Evolutionary conservation across 2,888 invertebrate genomes (phyloP).

Genomic region (Coelinius sp.): DNA sequence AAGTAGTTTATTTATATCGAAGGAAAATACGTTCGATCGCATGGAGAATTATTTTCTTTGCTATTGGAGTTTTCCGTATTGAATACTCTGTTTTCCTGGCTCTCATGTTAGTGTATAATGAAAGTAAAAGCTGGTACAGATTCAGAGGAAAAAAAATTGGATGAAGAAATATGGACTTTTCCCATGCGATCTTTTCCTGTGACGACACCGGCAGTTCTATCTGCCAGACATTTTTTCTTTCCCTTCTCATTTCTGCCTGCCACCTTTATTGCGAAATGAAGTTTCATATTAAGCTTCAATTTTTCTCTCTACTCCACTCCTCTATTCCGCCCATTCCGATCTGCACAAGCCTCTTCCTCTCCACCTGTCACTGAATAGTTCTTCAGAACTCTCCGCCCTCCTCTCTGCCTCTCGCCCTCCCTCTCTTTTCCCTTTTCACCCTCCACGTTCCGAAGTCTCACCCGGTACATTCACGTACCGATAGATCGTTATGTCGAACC

Average conservation of each 20-base stretch:
- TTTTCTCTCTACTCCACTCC: constrained; percentile 50
- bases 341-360: constrained; percentile 38
- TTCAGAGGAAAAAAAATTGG: constrained; percentile 31
- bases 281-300: constrained; percentile 69
- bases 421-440: constrained; percentile 43
- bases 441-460: constrained; percentile 51
- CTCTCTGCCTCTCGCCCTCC: too few relatives aligned
- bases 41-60: too few relatives aligned
- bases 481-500: constrained; percentile 69
- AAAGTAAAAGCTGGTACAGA: constrained; percentile 37
- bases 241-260: constrained; percentile 55
- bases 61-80: too few relatives aligned
- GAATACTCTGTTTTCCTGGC: too few relatives aligned
- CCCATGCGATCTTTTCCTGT: constrained; percentile 42
- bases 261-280: constrained; percentile 69
- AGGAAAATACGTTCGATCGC: too few relatives aligned
- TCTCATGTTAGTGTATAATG: neutral
- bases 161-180: constrained; percentile 40
- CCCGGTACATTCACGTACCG: constrained; percentile 67
- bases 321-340: constrained; percentile 46
- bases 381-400: neutral
- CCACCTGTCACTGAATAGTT: constrained; percentile 18
- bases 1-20: too few relatives aligned
- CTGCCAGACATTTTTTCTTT: constrained; percentile 50
- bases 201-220: constrained; percentile 56